Conservation (phyloP, 2,113 vertebrate genomes). For the Aptenodytes forsteri region DNA sequence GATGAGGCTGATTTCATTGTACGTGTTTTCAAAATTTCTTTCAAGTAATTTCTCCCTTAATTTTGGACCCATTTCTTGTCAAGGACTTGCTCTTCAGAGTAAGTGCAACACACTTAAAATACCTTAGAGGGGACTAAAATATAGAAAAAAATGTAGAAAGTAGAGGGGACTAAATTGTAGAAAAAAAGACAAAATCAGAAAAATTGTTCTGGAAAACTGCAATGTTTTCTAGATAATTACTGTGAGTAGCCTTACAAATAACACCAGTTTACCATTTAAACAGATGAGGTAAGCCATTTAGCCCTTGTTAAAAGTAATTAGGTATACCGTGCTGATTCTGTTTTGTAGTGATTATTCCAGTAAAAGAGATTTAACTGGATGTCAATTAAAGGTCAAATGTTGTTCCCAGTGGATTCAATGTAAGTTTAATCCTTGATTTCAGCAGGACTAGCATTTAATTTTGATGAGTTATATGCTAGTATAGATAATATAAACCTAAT, state of each 20-base stretch:
- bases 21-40: neutral
- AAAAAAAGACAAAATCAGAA: neutral
- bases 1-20: neutral
- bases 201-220: neutral
- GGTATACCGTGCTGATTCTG: neutral
- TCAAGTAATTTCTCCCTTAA: neutral
- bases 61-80: neutral
- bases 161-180: neutral
- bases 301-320: neutral
- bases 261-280: neutral
- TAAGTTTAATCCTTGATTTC: neutral
- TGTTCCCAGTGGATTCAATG: neutral
- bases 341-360: neutral
- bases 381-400: neutral
- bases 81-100: neutral
- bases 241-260: neutral
- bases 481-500: neutral
- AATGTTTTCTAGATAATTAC: neutral
- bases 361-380: neutral
- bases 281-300: neutral
- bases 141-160: neutral
- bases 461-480: neutral
- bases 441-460: neutral
- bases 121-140: neutral
- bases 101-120: neutral